Percentiles rank a stretch among this genome's conserved stretches.
Evolutionary conservation across 2,797 vertebrate genomes (phyloP).

Genomic region (Setipinna tenuifilis): DNA sequence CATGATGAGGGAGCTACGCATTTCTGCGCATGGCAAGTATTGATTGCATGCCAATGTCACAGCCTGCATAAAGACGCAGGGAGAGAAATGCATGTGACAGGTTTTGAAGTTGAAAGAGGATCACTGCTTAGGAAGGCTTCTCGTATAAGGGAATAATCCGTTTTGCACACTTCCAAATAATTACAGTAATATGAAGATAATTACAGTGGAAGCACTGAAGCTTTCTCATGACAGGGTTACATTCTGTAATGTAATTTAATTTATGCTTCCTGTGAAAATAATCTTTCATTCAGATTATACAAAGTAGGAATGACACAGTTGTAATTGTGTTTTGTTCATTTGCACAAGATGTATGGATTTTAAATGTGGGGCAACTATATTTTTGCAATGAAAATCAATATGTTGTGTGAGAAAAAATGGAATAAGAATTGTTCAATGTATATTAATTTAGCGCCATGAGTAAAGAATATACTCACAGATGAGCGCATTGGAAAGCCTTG

Average conservation of each 20-base stretch:
- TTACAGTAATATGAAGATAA: constrained; percentile 79
- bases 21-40: constrained; percentile 65
- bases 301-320: constrained; percentile 64
- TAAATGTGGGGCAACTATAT: constrained; percentile 51
- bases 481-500: not conserved
- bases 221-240: constrained; percentile 70
- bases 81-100: constrained; percentile 60
- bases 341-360: constrained; percentile 57
- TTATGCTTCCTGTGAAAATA: constrained; percentile 73
- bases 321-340: constrained; percentile 65
- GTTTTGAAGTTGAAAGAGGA: constrained; percentile 51
- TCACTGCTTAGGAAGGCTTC: constrained; percentile 50
- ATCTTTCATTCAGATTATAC: constrained; percentile 70
- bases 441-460: constrained; percentile 57
- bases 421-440: constrained; percentile 56
- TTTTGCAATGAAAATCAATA: constrained; percentile 45
- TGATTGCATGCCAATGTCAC: constrained; percentile 71
- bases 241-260: constrained; percentile 72
- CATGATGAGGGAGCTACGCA: constrained; percentile 69
- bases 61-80: constrained; percentile 66
- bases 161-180: constrained; percentile 77
- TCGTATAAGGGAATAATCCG: constrained; percentile 66
- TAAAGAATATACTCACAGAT: not conserved
- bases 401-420: constrained; percentile 58
- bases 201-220: constrained; percentile 67